Conservation (phyloP, 2,113 vertebrate genomes). For the Mustela nigripes region DNA sequence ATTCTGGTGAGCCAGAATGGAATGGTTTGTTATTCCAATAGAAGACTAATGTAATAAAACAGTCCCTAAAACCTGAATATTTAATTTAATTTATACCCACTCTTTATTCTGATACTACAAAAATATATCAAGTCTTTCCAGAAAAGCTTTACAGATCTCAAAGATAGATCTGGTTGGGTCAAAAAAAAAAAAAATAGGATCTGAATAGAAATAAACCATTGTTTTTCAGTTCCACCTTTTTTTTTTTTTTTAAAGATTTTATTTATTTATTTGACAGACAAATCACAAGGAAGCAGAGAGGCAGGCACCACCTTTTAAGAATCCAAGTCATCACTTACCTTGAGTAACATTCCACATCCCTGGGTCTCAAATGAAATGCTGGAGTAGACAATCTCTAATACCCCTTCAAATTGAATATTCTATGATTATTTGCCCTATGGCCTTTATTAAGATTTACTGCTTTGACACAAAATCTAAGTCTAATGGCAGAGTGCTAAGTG, state of each 20-base stretch:
- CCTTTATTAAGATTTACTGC: neutral
- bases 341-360: neutral
- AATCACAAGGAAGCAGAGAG: no score
- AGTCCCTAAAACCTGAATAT: neutral
- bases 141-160: neutral
- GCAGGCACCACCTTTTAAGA: neutral
- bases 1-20: neutral
- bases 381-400: neutral
- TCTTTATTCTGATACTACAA: neutral
- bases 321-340: neutral
- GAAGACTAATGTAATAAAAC: neutral
- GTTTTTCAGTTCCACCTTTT: neutral
- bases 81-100: neutral
- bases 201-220: neutral
- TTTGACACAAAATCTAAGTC: neutral
- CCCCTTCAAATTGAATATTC: neutral
- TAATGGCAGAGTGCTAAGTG: neutral
- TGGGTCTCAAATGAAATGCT: neutral
- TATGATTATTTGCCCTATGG: neutral
- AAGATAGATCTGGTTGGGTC: neutral
- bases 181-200: neutral
- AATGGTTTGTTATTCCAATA: neutral
- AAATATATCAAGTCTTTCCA: neutral
- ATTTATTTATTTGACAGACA: no score
- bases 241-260: neutral